A percentile compares a stretch with the other conserved stretches of the same genome.
phyloP scores from a whole-genome alignment of 2,797 vertebrate genomes.

The Urophycis tenuis region DNA sequence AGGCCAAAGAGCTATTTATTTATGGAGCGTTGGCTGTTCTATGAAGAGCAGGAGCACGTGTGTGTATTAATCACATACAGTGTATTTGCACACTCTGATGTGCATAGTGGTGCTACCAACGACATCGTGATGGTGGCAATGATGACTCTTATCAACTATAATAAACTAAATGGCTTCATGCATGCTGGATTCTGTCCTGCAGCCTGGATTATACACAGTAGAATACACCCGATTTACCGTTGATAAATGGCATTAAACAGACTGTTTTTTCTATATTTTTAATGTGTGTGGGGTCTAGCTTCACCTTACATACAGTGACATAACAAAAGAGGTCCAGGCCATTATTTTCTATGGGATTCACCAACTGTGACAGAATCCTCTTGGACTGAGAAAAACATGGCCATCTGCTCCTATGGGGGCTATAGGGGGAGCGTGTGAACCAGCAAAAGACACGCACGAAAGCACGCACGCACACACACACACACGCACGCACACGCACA shows the following conservation, averaged over 20 bases:
- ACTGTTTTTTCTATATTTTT: background rate
- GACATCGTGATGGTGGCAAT: too few relatives aligned
- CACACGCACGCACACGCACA: background rate
- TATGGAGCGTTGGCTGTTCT: background rate
- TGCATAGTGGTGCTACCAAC: background rate
- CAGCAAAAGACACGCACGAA: constrained; percentile 20
- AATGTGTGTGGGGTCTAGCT: background rate
- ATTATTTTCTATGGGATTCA: background rate
- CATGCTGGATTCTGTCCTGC: too few relatives aligned
- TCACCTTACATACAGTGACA: background rate
- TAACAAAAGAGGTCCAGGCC: background rate
- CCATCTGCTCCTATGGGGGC: background rate
- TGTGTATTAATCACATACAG: background rate
- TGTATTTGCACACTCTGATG: background rate
- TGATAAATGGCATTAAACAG: too few relatives aligned
- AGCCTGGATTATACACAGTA: too few relatives aligned
- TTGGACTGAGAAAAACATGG: background rate
- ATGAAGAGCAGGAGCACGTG: background rate
- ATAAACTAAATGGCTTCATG: too few relatives aligned
- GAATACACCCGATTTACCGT: too few relatives aligned
- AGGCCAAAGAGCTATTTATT: background rate
- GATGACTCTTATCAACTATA: too few relatives aligned
- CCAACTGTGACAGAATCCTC: background rate
- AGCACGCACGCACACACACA: constrained; percentile 27
- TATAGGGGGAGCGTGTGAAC: background rate